Evolutionary conservation across 2,113 vertebrate genomes (phyloP).

Genomic region (Enhydra lutris): DNA sequence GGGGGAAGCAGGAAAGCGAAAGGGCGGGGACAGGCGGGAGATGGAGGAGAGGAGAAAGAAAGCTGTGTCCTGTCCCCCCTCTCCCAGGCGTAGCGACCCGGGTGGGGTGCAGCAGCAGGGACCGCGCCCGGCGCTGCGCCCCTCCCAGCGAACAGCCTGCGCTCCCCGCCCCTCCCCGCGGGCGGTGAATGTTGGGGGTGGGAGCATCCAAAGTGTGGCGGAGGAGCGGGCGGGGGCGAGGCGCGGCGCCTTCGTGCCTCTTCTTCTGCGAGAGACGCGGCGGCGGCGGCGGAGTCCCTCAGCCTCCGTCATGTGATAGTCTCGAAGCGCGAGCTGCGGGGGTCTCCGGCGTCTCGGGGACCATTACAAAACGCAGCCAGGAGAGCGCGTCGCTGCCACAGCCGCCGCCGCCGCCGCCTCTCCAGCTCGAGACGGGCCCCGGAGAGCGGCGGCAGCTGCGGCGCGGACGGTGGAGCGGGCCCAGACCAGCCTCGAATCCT

Average conservation of each 20-base stretch:
- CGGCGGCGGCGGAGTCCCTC: slow-evolving; percentile 76
- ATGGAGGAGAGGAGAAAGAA: neutral
- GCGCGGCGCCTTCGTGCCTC: slow-evolving; percentile 8
- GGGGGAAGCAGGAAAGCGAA: neutral
- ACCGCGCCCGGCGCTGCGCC: neutral
- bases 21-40: slow-evolving; percentile 76
- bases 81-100: neutral
- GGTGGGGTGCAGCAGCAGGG: neutral
- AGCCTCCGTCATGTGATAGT: slow-evolving; percentile 91
- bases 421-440: neutral
- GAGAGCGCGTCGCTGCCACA: slow-evolving; percentile 64
- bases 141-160: neutral
- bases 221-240: neutral
- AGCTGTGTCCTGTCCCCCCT: neutral
- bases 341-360: slow-evolving; percentile 82
- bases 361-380: slow-evolving; percentile 88
- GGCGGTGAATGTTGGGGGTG: neutral
- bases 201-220: neutral
- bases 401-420: slow-evolving; percentile 22
- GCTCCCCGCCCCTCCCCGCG: neutral
- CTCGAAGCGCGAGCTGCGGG: slow-evolving; percentile 87
- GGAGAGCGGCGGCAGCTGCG: slow-evolving; percentile 46
- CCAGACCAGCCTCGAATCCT: neutral
- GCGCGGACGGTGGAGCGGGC: neutral
- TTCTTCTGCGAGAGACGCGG: slow-evolving; percentile 46